A percentile compares a stretch with the other conserved stretches of the same genome.
Evolutionary conservation across 2,113 vertebrate species (phyloP).

Genomic region (Mesitornis unicolor): DNA sequence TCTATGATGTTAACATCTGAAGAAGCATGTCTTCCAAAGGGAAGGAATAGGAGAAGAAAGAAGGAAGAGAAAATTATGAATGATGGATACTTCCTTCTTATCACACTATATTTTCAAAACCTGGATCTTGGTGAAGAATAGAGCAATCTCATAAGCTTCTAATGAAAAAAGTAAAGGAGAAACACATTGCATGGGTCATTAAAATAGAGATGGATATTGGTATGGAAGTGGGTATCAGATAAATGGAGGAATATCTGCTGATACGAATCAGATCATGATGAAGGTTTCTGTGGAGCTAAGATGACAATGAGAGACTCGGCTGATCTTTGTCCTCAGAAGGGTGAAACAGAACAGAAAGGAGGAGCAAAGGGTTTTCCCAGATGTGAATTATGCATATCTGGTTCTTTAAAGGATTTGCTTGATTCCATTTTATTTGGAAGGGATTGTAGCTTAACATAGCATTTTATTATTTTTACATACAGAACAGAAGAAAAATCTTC

Average conservation of each 20-base stretch:
- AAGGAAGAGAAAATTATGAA: neutral
- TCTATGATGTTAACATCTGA: neutral
- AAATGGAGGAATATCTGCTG: neutral
- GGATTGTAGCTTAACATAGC: neutral
- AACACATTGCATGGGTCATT: neutral
- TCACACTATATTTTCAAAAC: neutral
- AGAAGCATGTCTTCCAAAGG: neutral
- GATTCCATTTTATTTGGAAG: neutral
- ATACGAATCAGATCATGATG: neutral
- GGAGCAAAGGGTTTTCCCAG: neutral
- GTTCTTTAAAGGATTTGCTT: neutral
- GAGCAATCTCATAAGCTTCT: neutral
- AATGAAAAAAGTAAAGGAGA: neutral
- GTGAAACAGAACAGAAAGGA: neutral
- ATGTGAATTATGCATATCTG: neutral
- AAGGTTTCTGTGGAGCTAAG: neutral
- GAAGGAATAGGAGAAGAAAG: neutral
- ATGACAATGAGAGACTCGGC: neutral
- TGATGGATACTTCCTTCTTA: neutral
- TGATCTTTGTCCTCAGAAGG: neutral
- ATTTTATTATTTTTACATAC: neutral
- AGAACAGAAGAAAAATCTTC: neutral
- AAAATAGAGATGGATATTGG: neutral
- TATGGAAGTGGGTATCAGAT: neutral
- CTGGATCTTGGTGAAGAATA: neutral